Conservation (phyloP, 2,797 vertebrate genomes). For the Eulemur mongoz region DNA sequence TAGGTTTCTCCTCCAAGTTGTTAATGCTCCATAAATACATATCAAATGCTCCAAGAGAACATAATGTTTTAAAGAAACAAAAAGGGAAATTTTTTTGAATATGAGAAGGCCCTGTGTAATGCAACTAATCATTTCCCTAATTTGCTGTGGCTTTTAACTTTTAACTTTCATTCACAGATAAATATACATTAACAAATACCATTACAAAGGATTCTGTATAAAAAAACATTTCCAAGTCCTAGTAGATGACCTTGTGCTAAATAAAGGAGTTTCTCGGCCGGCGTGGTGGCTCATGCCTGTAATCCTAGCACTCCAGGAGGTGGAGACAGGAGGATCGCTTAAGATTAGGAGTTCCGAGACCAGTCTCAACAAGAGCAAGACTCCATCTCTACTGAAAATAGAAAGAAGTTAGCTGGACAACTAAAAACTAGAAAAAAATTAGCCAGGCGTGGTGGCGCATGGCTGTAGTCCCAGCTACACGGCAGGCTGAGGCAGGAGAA, state of each 20-base stretch:
- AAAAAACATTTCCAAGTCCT: constrained; percentile 33
- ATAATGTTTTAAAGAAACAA: constrained; percentile 27
- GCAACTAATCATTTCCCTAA: background rate
- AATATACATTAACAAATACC: background rate
- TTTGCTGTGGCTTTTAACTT: background rate
- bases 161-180: constrained; percentile 47
- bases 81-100: background rate
- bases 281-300: no score
- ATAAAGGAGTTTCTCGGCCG: background rate
- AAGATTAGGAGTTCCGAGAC: no score
- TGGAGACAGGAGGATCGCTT: no score
- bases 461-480: no score
- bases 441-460: no score
- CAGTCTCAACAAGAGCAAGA: no score
- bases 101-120: constrained; percentile 7
- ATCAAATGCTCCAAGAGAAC: constrained; percentile 1
- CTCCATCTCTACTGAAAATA: no score
- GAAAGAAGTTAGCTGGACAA: no score
- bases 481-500: no score
- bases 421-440: no score
- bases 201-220: constrained; percentile 3
- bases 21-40: background rate
- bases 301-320: no score
- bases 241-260: background rate
- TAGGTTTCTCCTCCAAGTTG: background rate